Evolutionary conservation across 2,797 vertebrate species (phyloP).

Genomic region (Gallinago solitaria): DNA sequence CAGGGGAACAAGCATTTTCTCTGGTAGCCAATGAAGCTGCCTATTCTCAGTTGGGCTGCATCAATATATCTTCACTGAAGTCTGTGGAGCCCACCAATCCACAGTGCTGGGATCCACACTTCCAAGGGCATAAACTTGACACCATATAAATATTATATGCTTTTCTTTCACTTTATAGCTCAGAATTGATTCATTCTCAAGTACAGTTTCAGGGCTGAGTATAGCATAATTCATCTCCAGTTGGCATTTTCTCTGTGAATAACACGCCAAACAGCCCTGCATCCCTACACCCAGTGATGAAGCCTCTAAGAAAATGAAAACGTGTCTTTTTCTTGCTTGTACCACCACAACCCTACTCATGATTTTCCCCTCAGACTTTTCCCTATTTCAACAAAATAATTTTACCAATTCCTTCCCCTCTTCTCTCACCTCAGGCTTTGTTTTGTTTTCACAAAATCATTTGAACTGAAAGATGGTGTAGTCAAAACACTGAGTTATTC

Average conservation of each 20-base stretch:
- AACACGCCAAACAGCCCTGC: neutral
- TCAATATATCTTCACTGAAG: neutral
- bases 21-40: neutral
- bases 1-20: neutral
- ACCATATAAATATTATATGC: slow-evolving; percentile 14
- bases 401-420: neutral
- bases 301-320: neutral
- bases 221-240: neutral
- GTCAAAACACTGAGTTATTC: neutral
- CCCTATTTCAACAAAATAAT: neutral
- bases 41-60: neutral
- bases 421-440: neutral
- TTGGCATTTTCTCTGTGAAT: neutral
- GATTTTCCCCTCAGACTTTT: neutral
- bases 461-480: neutral
- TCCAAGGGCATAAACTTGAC: slow-evolving; percentile 32
- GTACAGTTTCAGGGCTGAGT: neutral
- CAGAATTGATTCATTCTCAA: slow-evolving; percentile 29
- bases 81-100: neutral
- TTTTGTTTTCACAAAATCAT: neutral
- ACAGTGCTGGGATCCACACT: slow-evolving; percentile 5
- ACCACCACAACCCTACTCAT: neutral
- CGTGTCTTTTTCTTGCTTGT: neutral
- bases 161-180: slow-evolving; percentile 24
- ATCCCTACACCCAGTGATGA: neutral